Percentiles rank a stretch among this genome's conserved stretches.
Conservation (phyloP, 2,113 vertebrate species). For the Phalacrocorax pelagicus region DNA sequence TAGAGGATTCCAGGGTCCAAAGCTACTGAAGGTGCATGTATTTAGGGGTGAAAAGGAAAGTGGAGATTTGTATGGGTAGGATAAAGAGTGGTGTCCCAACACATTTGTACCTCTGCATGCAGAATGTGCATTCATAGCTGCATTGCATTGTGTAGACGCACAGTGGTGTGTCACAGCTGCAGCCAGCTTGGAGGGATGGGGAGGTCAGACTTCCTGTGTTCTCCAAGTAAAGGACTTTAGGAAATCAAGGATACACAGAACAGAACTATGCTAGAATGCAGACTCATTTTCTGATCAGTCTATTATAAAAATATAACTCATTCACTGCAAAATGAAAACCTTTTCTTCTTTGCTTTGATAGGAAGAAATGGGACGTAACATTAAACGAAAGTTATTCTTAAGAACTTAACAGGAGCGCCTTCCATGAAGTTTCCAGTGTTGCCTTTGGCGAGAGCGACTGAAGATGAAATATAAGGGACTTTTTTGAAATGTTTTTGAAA, state of each 20-base stretch:
- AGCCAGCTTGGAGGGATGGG: not conserved
- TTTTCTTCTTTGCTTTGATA: not conserved
- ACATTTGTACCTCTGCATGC: not conserved
- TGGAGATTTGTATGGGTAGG: not conserved
- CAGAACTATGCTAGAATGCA: not conserved
- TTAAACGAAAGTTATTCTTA: not conserved
- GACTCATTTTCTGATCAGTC: not conserved
- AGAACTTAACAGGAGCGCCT: not conserved
- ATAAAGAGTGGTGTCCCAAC: not conserved
- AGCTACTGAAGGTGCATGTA: not conserved
- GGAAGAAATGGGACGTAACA: not conserved
- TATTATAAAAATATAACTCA: not conserved
- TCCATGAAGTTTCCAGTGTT: not conserved
- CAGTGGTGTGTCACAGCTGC: not conserved
- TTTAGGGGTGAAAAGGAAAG: not conserved
- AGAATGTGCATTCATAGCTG: not conserved
- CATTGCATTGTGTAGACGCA: fast-evolving
- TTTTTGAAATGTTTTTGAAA: not conserved
- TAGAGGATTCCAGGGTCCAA: not conserved
- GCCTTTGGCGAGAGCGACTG: not conserved
- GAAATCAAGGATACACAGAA: not conserved
- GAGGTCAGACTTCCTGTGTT: not conserved
- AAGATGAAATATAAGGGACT: not conserved
- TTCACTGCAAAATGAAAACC: not conserved
- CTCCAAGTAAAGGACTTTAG: not conserved